Evolutionary conservation across 2,797 vertebrate genomes (phyloP).

Genomic region (Betta splendens): DNA sequence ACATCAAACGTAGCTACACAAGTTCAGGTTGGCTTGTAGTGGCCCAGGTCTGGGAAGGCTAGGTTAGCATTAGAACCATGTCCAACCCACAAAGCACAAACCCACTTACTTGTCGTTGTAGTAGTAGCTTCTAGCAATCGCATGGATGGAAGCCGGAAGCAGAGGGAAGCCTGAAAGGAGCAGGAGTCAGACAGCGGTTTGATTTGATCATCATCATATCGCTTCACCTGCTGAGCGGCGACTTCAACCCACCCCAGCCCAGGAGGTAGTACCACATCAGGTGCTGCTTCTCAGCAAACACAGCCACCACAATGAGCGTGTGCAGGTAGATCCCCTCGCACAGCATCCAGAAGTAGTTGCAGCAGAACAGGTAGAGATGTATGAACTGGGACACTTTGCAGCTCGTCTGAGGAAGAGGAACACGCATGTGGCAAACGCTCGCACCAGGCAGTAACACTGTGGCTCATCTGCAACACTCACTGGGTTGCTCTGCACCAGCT

Average conservation of each 20-base stretch:
- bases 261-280: conserved; percentile 97
- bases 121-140: conserved; percentile 91
- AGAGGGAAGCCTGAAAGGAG: conserved; percentile 89
- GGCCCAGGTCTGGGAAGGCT: no score
- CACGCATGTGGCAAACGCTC: no score
- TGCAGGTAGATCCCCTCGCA: conserved; percentile 98
- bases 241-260: conserved; percentile 89
- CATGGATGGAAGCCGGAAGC: conserved; percentile 92
- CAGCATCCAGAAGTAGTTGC: conserved; percentile 99
- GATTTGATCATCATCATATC: background rate
- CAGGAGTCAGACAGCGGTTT: background rate
- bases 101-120: conserved; percentile 98
- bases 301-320: conserved; percentile 96
- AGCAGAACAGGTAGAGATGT: conserved; percentile 93
- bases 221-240: background rate
- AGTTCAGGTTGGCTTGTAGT: no score
- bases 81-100: no score
- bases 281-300: conserved; percentile 97
- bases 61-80: no score
- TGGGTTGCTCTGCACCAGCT: conserved; percentile 90
- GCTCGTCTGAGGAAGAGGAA: conserved; percentile 80
- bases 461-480: conserved; percentile 80
- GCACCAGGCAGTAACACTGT: no score
- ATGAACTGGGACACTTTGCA: conserved; percentile 96
- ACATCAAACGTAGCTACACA: no score